phyloP scores from a whole-genome alignment of 2,797 vertebrate genomes.

The Sebastolobus altivelis region DNA sequence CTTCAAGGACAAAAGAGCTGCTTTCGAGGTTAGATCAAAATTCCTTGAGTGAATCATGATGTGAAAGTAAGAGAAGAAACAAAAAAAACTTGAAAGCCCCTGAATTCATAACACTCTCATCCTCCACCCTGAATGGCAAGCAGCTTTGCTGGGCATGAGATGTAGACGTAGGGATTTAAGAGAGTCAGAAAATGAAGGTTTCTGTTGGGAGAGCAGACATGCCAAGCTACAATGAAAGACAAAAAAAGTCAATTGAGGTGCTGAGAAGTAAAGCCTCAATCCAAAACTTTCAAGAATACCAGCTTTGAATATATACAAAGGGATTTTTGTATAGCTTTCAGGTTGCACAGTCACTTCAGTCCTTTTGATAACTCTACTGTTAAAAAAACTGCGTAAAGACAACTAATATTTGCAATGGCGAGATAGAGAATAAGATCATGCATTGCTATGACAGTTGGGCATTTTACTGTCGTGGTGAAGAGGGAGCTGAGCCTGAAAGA shows the following conservation, averaged over 20 bases:
- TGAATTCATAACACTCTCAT: conserved; percentile 43
- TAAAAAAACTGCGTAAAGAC: conserved; percentile 1
- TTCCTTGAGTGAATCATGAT: conserved; percentile 45
- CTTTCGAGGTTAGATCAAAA: conserved; percentile 52
- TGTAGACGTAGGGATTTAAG: conserved; percentile 58
- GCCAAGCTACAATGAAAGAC: conserved; percentile 29
- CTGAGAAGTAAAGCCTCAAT: conserved; percentile 45
- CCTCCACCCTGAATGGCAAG: conserved; percentile 54
- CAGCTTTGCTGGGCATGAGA: conserved; percentile 48
- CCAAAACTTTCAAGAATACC: conserved; percentile 32
- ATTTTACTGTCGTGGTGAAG: conserved; percentile 18
- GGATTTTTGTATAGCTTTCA: conserved; percentile 30
- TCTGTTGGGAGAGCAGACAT: conserved; percentile 32
- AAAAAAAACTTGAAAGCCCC: conserved; percentile 43
- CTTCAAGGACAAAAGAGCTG: conserved; percentile 49
- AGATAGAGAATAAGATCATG: conserved; percentile 11
- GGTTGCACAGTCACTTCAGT: conserved; percentile 11
- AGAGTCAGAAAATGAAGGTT: conserved; percentile 50
- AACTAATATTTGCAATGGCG: conserved; percentile 15
- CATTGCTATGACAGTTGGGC: not conserved
- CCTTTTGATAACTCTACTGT: conserved; percentile 15
- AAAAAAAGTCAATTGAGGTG: conserved; percentile 27
- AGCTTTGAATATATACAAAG: conserved; percentile 40
- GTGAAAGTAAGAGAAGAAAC: conserved; percentile 38
- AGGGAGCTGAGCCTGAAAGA: conserved; percentile 16